phyloP scores from a whole-genome alignment of 1,140 invertebrate genomes.

The Neomicropteryx cornuta region DNA sequence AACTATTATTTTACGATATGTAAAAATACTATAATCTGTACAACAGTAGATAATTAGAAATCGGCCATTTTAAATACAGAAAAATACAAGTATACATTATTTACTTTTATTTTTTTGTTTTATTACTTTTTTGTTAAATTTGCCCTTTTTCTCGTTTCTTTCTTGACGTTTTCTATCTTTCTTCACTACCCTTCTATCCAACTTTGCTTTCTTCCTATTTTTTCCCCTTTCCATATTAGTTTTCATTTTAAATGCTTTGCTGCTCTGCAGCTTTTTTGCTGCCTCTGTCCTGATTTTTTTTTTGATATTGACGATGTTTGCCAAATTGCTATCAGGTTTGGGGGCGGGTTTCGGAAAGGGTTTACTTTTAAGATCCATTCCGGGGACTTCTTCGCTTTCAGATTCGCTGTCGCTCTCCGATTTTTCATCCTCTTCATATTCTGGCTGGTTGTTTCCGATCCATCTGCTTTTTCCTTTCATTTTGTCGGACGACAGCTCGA shows the following conservation, averaged over 20 bases:
- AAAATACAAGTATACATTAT: too few relatives aligned
- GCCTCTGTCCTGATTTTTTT: conserved; percentile 53
- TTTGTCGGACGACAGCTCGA: conserved; percentile 54
- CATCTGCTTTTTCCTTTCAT: conserved; percentile 52
- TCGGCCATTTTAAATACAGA: too few relatives aligned
- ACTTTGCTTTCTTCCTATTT: conserved; percentile 50
- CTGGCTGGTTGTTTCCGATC: conserved; percentile 55
- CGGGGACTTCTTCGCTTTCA: conserved; percentile 34
- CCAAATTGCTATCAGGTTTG: conserved; percentile 20
- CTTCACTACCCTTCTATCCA: too few relatives aligned
- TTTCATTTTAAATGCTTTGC: conserved; percentile 62
- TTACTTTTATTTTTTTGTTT: too few relatives aligned
- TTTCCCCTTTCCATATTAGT: conserved; percentile 50
- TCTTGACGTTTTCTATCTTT: too few relatives aligned
- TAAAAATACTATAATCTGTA: too few relatives aligned
- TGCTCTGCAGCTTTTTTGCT: conserved; percentile 55
- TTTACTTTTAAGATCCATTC: conserved; percentile 42
- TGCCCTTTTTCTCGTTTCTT: conserved; percentile 23
- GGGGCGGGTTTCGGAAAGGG: too few relatives aligned
- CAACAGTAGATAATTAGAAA: too few relatives aligned
- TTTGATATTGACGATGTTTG: conserved; percentile 53
- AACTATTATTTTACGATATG: too few relatives aligned
- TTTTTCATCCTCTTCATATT: conserved; percentile 32
- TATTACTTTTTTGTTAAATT: too few relatives aligned
- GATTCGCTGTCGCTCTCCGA: conserved; percentile 25